These are phyloP conservation scores for Eupithecia insigniata DNA, from an alignment of 2,888 invertebrate genomes.

Conservation along the genomic window DNA sequence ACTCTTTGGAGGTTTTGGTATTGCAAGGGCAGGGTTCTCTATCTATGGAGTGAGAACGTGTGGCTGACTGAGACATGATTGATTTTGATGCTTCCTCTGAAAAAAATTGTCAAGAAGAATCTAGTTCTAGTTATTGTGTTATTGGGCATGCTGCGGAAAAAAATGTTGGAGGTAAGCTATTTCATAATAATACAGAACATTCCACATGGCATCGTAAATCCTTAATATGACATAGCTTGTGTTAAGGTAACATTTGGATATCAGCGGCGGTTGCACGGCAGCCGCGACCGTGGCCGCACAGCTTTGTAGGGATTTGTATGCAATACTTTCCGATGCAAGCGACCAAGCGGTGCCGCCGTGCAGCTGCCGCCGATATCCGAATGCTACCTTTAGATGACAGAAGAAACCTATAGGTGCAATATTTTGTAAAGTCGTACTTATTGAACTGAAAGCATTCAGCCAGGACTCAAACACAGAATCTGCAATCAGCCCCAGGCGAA, in stretches of 20 bases:
- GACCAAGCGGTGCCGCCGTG: too few relatives aligned
- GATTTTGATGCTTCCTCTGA: slow-evolving; percentile 3
- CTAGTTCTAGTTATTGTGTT: background rate
- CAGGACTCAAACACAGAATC: background rate
- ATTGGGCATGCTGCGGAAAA: background rate
- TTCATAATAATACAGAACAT: background rate
- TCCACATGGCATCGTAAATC: background rate
- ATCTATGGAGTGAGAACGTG: slow-evolving; percentile 45
- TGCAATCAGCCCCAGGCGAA: background rate
- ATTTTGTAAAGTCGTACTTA: background rate
- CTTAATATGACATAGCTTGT: background rate
- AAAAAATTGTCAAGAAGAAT: background rate
- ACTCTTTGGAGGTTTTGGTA: slow-evolving; percentile 53
- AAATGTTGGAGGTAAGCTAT: background rate
- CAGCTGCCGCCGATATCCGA: too few relatives aligned
- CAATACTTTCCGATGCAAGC: too few relatives aligned
- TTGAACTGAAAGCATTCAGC: background rate
- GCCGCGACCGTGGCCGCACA: too few relatives aligned
- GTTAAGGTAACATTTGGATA: too few relatives aligned
- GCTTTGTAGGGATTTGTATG: too few relatives aligned
- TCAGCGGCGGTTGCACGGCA: too few relatives aligned
- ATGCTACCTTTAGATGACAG: too few relatives aligned
- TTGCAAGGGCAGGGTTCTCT: slow-evolving; percentile 66
- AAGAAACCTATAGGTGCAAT: background rate
- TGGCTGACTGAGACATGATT: background rate